Conservation (phyloP, 23 tunicate species). For the Trididemnum miniatum region DNA sequence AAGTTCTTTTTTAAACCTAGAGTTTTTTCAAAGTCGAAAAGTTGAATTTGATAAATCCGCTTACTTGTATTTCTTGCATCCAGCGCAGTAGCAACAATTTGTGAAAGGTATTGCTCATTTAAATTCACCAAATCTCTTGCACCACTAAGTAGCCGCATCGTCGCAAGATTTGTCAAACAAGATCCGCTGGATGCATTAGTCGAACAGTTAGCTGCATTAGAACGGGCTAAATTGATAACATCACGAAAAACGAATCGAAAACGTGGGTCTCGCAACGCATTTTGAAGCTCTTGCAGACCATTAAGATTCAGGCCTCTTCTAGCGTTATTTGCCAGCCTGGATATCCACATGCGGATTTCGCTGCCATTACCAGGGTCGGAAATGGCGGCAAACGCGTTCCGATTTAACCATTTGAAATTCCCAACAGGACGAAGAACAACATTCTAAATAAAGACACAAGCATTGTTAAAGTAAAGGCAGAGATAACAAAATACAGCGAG, state of each 20-base stretch:
- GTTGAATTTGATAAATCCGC: too few species aligned
- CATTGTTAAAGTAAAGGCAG: too few species aligned
- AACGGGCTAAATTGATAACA: neutral
- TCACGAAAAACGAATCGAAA: neutral
- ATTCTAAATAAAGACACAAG: neutral
- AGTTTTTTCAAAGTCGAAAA: too few species aligned
- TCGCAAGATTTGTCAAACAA: neutral
- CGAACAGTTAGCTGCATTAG: neutral
- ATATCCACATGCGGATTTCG: neutral
- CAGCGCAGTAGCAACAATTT: neutral
- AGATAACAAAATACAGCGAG: too few species aligned
- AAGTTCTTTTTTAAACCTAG: too few species aligned
- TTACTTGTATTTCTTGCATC: neutral
- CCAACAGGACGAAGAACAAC: neutral
- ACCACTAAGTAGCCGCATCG: neutral
- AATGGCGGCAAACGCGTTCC: neutral
- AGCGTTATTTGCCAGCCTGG: neutral
- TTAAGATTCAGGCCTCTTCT: neutral
- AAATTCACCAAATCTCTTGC: neutral
- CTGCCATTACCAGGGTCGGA: constrained; percentile 16
- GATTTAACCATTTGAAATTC: neutral
- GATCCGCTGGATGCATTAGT: neutral
- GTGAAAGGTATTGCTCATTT: neutral
- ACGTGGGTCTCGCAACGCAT: neutral
- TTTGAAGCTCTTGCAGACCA: neutral